Base-by-base conservation (phyloP, 1,140 invertebrate genomes). In the Drosophila mayri region DNA sequence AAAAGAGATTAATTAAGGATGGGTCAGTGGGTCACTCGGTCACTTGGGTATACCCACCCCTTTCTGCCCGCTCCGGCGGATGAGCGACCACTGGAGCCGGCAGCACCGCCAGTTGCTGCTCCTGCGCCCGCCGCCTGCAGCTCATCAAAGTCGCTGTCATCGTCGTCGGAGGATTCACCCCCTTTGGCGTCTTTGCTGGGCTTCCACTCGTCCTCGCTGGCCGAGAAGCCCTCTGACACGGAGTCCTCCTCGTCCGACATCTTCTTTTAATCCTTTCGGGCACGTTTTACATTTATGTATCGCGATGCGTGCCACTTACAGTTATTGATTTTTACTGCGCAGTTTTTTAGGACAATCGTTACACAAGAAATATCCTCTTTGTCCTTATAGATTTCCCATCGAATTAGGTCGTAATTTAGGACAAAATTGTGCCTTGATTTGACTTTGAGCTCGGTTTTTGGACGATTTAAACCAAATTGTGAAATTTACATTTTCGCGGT, bases 171-270 rank as follows among this genome's bases (percentile, higher is more conserved):
- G 10, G 88, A 90, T 61, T 92, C 88, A 11, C 86, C 91, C 4
- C 88, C 91, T 46, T 79, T 79, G 4, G 60, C 76, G 65, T 92
- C 77, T 59, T 92, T 91, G 18, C 12, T 72, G 5, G 91, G 91
- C 46, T 90, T 92, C 91, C 91, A 92, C 55, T 92, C 91, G 63
- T 92, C 91, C 49, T 88, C 90, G 50, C 91, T 92, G 46, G 91
- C 91, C 6, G 91, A 92, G 59, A 92, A 92, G 54, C 85, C 91
- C 46, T 92, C 91, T 20, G 91, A 90, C 64, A 82, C 64, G 55
- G 88, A 90, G 38, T 90, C 88, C 55, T 92, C 90, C 67, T 92
- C 91, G 66, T 92, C 91, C 12, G 91, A 92, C 91, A 92, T 92
- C 70, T 70, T 62, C 58, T 67, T 61, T 75, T 35, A 57, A 60